Evolutionary conservation across 2,113 vertebrate genomes (phyloP), one percentile per base, ranked within the genome.

Genomic region (Delphinus delphis): DNA sequence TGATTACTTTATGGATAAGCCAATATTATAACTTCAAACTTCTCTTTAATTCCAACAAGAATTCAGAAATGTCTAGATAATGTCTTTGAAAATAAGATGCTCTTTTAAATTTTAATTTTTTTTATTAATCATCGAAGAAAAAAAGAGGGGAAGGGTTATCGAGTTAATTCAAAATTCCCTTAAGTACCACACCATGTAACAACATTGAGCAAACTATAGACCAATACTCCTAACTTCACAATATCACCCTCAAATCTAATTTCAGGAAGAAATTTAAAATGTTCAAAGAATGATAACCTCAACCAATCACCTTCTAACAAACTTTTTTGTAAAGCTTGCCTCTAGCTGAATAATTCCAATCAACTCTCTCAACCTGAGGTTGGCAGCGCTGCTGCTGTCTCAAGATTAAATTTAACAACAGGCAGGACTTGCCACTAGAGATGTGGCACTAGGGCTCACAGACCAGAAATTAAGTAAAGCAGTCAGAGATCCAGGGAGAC

Each of bases 231-330:
- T 70, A 94, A 76, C 53, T 90, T 97, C 65, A 95, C 33, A 65
- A 21, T 53, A 90, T n/a, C 47, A 87, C 14, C 31, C 38, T 93
- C 14, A 0, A 83, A 25, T 91, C 63, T 97, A 91, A 80, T 88
- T 93, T 87, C 41, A 88, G 41, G 44, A 77, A 82, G 60, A 83
- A 91, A 73, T 68, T 60, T 13, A 50, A 62, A 55, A 92, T 44
- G 60, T 90, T 50, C 60, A 44, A 92, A 86, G 41, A 85, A 62
- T 36, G 11, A 80, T 60, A 89, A 95, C 76, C 67, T 83, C 62
- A 97, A 84, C 80, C 62, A 88, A 77, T 83, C 55, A 89, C 25
- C 68, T 92, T 93, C n/a, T 79, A 68, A 93, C 13, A 89, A 8
- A 74, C 23, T 47, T 93, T 95, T 73, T 62, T 77, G 31, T 68